Conservation (phyloP, 2,797 vertebrate genomes). For the Urophycis tenuis region DNA sequence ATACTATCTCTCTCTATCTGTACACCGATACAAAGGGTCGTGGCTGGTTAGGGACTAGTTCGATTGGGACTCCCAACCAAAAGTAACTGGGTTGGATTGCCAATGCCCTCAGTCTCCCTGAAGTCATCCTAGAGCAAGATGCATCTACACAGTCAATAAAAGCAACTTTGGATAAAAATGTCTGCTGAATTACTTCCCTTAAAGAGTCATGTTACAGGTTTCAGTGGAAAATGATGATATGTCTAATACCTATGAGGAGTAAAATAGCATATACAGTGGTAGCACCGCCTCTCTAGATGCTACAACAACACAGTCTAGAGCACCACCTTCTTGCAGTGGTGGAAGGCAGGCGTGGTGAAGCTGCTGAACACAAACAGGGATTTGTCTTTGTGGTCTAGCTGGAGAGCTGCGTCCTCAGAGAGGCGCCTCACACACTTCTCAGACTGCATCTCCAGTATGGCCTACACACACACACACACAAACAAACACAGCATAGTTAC, state of each 20-base stretch:
- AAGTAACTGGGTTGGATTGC: too few relatives aligned
- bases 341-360: conserved; percentile 79
- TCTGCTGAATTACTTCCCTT: not conserved
- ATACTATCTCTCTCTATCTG: not conserved
- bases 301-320: not conserved
- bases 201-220: not conserved
- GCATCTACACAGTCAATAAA: not conserved
- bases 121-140: not conserved
- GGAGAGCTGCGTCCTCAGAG: conserved; percentile 73
- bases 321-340: conserved; percentile 84
- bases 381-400: conserved; percentile 81
- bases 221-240: too few relatives aligned
- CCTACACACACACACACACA: conserved; percentile 73
- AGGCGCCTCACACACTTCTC: conserved; percentile 83
- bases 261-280: not conserved
- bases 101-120: not conserved
- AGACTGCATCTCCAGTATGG: conserved; percentile 88
- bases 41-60: too few relatives aligned
- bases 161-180: too few relatives aligned
- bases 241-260: not conserved
- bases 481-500: not conserved
- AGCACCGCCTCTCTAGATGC: not conserved
- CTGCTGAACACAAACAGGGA: conserved; percentile 89
- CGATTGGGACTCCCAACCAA: too few relatives aligned
- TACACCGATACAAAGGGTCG: too few relatives aligned